Percentiles rank a stretch among this genome's conserved stretches.
Conservation (phyloP, 2,113 vertebrate species). For the human region DNA sequence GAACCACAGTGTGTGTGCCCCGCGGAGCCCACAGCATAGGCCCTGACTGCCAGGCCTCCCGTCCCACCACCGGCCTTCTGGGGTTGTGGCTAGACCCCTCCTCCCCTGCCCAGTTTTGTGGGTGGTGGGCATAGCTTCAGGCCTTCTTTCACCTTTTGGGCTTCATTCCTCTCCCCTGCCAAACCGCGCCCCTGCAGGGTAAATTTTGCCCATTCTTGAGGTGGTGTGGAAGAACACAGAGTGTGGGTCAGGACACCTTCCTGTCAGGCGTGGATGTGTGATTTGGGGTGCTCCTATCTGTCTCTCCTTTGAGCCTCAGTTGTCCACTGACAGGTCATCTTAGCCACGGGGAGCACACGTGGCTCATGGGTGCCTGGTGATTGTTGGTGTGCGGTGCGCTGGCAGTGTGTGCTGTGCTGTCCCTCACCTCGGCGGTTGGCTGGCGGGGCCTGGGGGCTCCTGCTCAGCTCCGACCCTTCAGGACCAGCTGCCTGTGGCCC, state of each 20-base stretch:
- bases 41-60: not conserved
- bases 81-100: too few species aligned
- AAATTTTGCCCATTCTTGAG: too few species aligned
- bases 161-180: accelerated
- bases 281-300: not conserved
- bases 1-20: too few species aligned
- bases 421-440: not conserved
- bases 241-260: not conserved
- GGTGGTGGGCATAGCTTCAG: not conserved
- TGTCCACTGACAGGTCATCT: not conserved
- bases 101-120: not conserved
- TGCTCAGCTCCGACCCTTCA: not conserved
- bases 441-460: too few species aligned
- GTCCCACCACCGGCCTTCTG: not conserved
- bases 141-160: not conserved
- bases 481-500: not conserved
- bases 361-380: not conserved
- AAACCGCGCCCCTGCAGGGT: not conserved
- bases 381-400: not conserved
- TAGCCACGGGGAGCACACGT: too few species aligned
- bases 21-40: too few species aligned
- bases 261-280: not conserved
- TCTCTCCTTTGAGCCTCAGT: not conserved
- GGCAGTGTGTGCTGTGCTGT: not conserved
- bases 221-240: not conserved